Percentiles rank a stretch among this genome's conserved stretches.
Evolutionary conservation across 2,888 invertebrate genomes (phyloP).

Genomic region (Acholoe squamosa): DNA sequence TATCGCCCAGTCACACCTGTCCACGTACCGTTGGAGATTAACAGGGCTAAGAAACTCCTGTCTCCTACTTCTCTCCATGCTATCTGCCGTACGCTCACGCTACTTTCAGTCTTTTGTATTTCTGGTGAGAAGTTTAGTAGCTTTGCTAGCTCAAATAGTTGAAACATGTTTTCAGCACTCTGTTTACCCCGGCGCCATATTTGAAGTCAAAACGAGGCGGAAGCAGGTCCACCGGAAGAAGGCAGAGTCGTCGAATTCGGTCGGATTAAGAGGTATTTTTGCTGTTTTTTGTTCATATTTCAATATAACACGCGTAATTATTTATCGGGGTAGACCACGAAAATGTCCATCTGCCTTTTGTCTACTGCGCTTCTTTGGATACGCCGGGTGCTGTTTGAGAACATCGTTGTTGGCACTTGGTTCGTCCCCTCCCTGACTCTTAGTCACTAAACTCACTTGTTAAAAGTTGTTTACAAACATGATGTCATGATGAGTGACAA

Average conservation of each 20-base stretch:
- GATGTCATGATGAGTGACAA: too few species aligned
- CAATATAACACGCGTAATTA: not conserved
- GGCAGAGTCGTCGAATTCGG: not conserved
- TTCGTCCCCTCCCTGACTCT: too few species aligned
- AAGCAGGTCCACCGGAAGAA: conserved; percentile 8
- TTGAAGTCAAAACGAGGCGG: conserved; percentile 39
- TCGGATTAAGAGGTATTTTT: not conserved
- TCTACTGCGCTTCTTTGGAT: too few species aligned
- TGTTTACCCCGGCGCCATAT: conserved; percentile 47
- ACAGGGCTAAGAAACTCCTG: conserved; percentile 75
- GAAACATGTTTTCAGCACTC: conserved; percentile 73
- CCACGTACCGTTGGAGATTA: conserved; percentile 77
- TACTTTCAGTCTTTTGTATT: conserved; percentile 70
- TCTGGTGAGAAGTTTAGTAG: conserved; percentile 73
- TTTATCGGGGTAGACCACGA: too few species aligned
- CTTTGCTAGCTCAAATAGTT: conserved; percentile 76
- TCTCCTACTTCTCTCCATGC: conserved; percentile 79
- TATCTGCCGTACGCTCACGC: conserved; percentile 70
- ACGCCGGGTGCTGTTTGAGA: too few species aligned
- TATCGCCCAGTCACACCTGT: not conserved
- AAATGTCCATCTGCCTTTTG: too few species aligned
- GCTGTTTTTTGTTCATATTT: not conserved
- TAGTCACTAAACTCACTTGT: too few species aligned
- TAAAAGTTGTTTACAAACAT: too few species aligned
- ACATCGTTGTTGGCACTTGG: too few species aligned